A percentile compares a stretch with the other conserved stretches of the same genome.
Conservation (phyloP, 2,797 vertebrate genomes). For the Tolypeutes matacus region DNA sequence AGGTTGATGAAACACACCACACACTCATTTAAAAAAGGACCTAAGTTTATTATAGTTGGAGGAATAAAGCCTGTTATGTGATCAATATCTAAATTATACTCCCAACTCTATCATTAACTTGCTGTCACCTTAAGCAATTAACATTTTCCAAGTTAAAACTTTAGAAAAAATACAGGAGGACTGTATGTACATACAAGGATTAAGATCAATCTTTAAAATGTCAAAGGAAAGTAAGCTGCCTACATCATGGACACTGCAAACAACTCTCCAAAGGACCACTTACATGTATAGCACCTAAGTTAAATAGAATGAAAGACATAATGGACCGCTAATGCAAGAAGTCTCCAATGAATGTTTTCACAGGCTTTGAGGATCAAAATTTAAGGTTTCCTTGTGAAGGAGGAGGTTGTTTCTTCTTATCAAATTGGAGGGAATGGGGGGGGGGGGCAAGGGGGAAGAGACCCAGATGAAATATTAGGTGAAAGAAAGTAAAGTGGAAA, state of each 20-base stretch:
- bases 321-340: neutral
- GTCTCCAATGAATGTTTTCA: neutral
- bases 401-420: neutral
- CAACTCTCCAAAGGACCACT: neutral
- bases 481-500: neutral
- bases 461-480: neutral
- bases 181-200: neutral
- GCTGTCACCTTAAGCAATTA: constrained; percentile 2
- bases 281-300: neutral
- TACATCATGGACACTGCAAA: neutral
- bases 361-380: neutral
- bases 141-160: constrained; percentile 51
- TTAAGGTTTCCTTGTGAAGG: neutral
- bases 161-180: neutral
- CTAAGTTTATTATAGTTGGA: neutral
- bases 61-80: neutral
- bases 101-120: constrained; percentile 1
- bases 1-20: neutral
- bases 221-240: neutral
- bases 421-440: neutral
- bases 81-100: constrained; percentile 13
- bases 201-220: constrained; percentile 7
- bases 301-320: neutral
- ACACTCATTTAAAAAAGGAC: constrained; percentile 4
- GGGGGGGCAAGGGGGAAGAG: too few species aligned